phyloP scores from a whole-genome alignment of 2,113 vertebrate genomes.

The Serinus canaria region DNA sequence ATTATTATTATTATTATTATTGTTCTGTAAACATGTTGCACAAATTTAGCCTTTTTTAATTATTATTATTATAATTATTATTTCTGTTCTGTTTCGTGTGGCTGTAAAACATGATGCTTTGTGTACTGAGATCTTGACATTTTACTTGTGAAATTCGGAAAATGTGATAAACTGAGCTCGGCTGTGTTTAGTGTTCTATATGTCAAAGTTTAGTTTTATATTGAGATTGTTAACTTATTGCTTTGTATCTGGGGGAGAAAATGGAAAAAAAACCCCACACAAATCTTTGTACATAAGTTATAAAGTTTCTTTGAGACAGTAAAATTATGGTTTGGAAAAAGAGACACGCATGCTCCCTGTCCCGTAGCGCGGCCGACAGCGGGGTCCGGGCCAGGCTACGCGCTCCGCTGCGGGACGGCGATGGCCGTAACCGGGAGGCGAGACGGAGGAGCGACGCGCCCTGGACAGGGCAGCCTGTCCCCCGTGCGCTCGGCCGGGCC shows the following conservation, averaged over 20 bases:
- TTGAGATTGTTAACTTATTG: constrained; percentile 98
- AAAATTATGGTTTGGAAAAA: constrained; percentile 93
- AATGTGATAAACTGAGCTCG: constrained; percentile 85
- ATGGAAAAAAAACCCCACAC: neutral
- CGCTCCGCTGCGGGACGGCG: neutral
- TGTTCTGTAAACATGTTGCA: constrained; percentile 82
- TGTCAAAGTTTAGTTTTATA: constrained; percentile 98
- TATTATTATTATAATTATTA: constrained; percentile 1
- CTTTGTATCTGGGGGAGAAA: constrained; percentile 82
- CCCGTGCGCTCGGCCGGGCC: neutral
- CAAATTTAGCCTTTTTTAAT: constrained; percentile 76
- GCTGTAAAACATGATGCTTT: constrained; percentile 87
- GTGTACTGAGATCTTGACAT: constrained; percentile 86
- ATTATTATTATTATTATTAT: constrained; percentile 73
- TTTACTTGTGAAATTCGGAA: constrained; percentile 83
- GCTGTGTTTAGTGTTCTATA: constrained; percentile 89
- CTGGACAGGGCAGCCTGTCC: neutral
- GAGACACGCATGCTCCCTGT: constrained; percentile 45
- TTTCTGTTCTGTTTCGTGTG: constrained; percentile 80
- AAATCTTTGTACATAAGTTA: constrained; percentile 92
- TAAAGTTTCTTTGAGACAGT: constrained; percentile 93
- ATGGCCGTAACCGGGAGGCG: neutral
- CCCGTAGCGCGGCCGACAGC: neutral
- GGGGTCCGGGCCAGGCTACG: neutral
- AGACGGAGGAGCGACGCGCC: neutral